Base-by-base conservation (phyloP, 2,888 invertebrate species). In the Drosophila nigricruria region DNA sequence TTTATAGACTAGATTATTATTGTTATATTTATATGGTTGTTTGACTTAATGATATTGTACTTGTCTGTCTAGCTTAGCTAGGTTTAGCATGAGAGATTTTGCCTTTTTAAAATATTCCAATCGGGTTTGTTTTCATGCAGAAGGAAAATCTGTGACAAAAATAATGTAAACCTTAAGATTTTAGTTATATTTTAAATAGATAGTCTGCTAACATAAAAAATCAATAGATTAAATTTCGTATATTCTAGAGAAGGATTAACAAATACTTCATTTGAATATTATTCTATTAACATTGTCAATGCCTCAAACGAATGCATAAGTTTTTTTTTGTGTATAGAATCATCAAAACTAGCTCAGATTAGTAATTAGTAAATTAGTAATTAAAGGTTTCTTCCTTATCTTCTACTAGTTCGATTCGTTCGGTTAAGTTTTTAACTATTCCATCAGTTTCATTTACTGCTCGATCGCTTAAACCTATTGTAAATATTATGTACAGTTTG, bases 361-460 rank as follows among this genome's bases (percentile, higher is more conserved):
- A n/a, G n/a, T n/a, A n/a, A n/a, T n/a, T n/a, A n/a, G n/a, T n/a
- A n/a, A n/a, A n/a, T 38, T 30, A 30, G 30, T 30, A 30, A 30
- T 30, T 30, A n/a, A n/a, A n/a, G n/a, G n/a, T n/a, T 30, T 12
- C 3, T 43, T 23, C 2, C 12, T 43, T 20, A 12, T n/a, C 20
- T 1, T 50, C 14, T 20, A 1, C 3, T 16, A 25, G 5, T 38
- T 27, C 6, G n/a, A 6, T 62, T 32, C 3, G 18, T 20, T 59
- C 18, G 40, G 18, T 20, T 53, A 32, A 27, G 4, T 0, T 16
- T 27, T 23, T n/a, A 10, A 12, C 23, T 30, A 14, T 25, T 43
- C 10, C 10, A 8, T 40, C 42, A 63, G 54, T 78, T 73, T 73
- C 34, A 69, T 65, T 79, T 40, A 23, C 53, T 61, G 49, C 40